These are phyloP conservation scores for human DNA, from an alignment of 2,113 vertebrate species.

Conservation along the genomic window GRCh38 chr1:60016501-60017000, in stretches of 20 bases:
- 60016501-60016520: not conserved
- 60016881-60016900: not conserved
- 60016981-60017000: not conserved
- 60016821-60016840: not conserved
- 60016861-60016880: not conserved
- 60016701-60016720: not conserved
- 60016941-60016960: not conserved
- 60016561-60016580: not conserved
- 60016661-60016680: not conserved
- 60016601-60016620: not conserved
- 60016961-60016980: not conserved
- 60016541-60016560: not conserved
- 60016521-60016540: not conserved
- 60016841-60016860: not conserved
- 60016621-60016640: not conserved
- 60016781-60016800: not conserved
- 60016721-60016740: not conserved
- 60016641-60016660: not conserved
- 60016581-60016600: not conserved
- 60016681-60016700: not conserved
- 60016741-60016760: not conserved
- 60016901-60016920: not conserved
- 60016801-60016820: not conserved
- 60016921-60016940: not conserved
- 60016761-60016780: not conserved